phyloP scores from a whole-genome alignment of 2,797 vertebrate genomes.

The Paguma larvata region DNA sequence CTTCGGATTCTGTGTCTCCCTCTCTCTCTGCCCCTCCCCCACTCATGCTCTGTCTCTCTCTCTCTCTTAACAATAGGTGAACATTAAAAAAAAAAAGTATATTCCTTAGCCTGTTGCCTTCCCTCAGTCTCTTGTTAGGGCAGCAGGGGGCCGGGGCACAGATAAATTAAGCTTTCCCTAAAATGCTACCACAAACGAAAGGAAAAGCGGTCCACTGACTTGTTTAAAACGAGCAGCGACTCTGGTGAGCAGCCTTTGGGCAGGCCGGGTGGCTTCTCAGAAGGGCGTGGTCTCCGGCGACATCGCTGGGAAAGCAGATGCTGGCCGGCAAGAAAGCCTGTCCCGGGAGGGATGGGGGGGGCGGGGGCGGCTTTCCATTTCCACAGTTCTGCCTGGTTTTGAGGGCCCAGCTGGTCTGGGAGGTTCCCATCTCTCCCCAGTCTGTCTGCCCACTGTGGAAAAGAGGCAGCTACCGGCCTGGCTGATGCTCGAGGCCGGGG shows the following conservation, averaged over 20 bases:
- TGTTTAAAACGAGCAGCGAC: not conserved
- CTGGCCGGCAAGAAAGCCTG: not conserved
- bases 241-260: not conserved
- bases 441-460: not conserved
- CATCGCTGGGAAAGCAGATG: not conserved
- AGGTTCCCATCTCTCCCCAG: not conserved
- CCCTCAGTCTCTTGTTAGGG: not conserved
- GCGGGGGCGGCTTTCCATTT: not conserved
- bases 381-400: conserved; percentile 19
- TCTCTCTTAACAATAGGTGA: too few relatives aligned
- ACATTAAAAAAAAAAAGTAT: too few relatives aligned
- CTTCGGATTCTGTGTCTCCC: too few relatives aligned
- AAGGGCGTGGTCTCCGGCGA: not conserved
- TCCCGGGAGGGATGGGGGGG: not conserved
- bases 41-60: too few relatives aligned
- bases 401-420: not conserved
- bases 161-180: not conserved
- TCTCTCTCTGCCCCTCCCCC: too few relatives aligned
- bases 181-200: not conserved
- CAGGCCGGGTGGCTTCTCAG: not conserved
- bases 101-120: not conserved
- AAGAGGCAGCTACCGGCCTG: not conserved
- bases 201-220: not conserved
- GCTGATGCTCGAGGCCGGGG: not conserved
- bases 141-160: not conserved